Conservation (phyloP, 2,113 vertebrate genomes). For the Sander vitreus region DNA sequence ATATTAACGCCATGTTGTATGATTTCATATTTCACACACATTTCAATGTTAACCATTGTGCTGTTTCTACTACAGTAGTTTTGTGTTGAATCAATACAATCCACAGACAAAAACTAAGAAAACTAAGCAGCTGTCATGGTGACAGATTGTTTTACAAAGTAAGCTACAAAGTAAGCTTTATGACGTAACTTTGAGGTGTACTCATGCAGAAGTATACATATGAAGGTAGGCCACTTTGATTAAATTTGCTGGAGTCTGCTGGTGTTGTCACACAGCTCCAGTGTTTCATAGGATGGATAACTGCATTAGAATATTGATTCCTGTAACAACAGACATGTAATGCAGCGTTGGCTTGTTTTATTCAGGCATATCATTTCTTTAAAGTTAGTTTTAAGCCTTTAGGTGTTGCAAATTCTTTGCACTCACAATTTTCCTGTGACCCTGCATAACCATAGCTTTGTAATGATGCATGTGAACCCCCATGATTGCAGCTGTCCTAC, state of each 20-base stretch:
- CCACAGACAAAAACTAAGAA: not conserved
- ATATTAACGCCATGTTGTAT: not conserved
- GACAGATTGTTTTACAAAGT: not conserved
- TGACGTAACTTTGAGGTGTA: too few species aligned
- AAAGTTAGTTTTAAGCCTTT: not conserved
- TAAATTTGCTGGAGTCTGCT: too few species aligned
- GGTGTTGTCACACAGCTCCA: too few species aligned
- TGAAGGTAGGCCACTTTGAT: too few species aligned
- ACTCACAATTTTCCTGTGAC: not conserved
- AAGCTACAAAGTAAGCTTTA: not conserved
- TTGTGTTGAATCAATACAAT: not conserved
- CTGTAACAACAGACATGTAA: not conserved
- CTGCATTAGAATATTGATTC: too few species aligned
- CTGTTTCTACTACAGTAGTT: not conserved
- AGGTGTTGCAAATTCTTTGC: not conserved
- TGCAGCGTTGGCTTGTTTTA: not conserved
- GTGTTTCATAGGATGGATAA: too few species aligned
- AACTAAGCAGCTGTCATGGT: slow-evolving; percentile 2
- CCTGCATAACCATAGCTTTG: not conserved
- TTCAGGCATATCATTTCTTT: too few species aligned
- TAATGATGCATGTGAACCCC: not conserved
- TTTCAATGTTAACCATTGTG: not conserved
- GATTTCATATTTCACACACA: slow-evolving; percentile 5
- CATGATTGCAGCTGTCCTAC: not conserved
- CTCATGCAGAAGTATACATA: too few species aligned